Conservation (phyloP, 1,140 invertebrate species). For the Trichonephila clavipes region DNA sequence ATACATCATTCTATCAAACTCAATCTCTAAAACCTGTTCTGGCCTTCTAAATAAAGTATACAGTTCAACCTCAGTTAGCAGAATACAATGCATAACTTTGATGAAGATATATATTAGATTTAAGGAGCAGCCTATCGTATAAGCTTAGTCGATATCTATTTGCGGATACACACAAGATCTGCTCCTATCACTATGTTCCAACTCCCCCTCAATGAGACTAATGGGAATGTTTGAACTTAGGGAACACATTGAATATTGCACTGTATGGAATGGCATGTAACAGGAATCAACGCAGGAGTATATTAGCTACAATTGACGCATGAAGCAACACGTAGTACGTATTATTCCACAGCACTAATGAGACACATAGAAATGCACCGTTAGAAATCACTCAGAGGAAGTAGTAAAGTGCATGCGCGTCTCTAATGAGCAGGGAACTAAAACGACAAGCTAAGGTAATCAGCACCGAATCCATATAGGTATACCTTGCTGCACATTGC, state of each 20-base stretch:
- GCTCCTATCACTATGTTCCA: not conserved
- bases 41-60: not conserved
- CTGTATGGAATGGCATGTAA: not conserved
- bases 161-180: not conserved
- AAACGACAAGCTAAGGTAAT: too few relatives aligned
- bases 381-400: not conserved
- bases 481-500: too few relatives aligned
- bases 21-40: not conserved
- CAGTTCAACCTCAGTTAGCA: not conserved
- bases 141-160: constrained; percentile 7
- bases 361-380: not conserved
- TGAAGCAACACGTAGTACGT: not conserved
- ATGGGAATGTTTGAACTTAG: not conserved
- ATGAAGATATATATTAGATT: not conserved
- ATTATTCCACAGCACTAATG: constrained; percentile 14
- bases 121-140: not conserved
- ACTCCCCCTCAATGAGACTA: not conserved
- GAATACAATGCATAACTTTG: not conserved
- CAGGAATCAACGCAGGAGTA: constrained; percentile 15
- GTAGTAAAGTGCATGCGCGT: too few relatives aligned
- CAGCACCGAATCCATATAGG: too few relatives aligned
- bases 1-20: too few relatives aligned
- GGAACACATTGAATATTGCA: not conserved
- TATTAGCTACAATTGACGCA: constrained; percentile 9
- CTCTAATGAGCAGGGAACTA: too few relatives aligned